These are phyloP conservation scores for Pangasius djambal DNA, from an alignment of 2,797 vertebrate genomes.

Conservation along the genomic window DNA sequence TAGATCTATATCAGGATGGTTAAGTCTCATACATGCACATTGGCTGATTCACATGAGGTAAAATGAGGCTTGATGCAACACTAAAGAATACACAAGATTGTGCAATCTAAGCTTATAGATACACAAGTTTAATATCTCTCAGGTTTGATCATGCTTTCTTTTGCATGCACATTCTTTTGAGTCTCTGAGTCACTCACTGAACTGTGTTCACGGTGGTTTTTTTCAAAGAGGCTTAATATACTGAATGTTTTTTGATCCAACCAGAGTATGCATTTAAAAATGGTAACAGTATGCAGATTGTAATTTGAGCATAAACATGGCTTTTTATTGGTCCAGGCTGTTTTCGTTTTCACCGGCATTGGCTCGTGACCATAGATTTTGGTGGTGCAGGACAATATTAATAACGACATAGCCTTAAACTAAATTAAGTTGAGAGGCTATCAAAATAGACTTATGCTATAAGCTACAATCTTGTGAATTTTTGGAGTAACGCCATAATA, in stretches of 20 bases:
- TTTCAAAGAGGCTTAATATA: too few relatives aligned
- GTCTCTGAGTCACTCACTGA: neutral
- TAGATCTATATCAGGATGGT: neutral
- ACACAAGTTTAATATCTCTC: neutral
- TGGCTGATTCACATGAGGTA: neutral
- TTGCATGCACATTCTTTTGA: too few relatives aligned
- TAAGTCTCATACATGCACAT: neutral
- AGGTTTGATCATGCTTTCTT: neutral
- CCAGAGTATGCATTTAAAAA: too few relatives aligned
- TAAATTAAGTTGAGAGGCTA: too few relatives aligned
- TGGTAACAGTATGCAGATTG: too few relatives aligned
- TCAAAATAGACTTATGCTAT: too few relatives aligned
- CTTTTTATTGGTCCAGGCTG: too few relatives aligned
- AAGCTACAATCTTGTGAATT: too few relatives aligned
- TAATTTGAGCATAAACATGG: too few relatives aligned
- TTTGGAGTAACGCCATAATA: too few relatives aligned
- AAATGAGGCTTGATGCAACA: neutral
- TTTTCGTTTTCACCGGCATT: neutral
- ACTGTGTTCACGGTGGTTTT: too few relatives aligned
- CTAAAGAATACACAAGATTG: neutral
- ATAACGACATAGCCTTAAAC: neutral
- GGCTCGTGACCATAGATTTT: neutral
- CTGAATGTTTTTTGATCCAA: too few relatives aligned
- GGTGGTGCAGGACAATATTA: neutral
- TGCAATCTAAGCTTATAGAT: neutral